Evolutionary conservation across 2,888 invertebrate species (phyloP).

Genomic region (Thyatira batis): DNA sequence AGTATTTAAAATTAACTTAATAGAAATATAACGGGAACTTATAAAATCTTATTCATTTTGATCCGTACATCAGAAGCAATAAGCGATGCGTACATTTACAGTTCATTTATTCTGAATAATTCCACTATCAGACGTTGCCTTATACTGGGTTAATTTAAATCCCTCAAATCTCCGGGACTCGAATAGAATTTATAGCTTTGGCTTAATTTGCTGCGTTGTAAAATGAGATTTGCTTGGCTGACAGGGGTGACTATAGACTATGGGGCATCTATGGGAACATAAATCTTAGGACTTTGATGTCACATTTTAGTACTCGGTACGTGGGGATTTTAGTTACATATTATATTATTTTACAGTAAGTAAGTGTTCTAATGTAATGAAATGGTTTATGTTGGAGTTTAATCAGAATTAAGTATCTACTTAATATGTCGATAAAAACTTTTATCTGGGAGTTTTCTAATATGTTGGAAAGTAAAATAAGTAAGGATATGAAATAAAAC

Average conservation of each 20-base stretch:
- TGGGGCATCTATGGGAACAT: conserved; percentile 4
- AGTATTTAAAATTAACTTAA: neutral
- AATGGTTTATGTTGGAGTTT: too few species aligned
- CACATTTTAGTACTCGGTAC: neutral
- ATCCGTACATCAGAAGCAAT: conserved; percentile 26
- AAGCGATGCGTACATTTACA: conserved; percentile 43
- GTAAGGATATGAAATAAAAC: conserved; percentile 31
- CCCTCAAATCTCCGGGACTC: conserved; percentile 49
- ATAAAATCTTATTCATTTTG: conserved; percentile 15
- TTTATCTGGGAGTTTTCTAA: too few species aligned
- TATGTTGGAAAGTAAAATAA: too few species aligned
- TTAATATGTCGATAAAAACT: too few species aligned
- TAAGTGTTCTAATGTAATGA: too few species aligned
- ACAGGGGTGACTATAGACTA: conserved; percentile 14
- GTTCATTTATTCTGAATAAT: conserved; percentile 49
- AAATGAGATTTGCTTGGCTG: conserved; percentile 41
- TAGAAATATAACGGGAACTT: neutral
- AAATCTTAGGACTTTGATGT: conserved; percentile 10
- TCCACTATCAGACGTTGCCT: conserved; percentile 33
- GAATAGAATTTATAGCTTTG: conserved; percentile 52
- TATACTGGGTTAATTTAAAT: conserved; percentile 47
- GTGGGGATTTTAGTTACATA: too few species aligned
- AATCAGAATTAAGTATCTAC: too few species aligned
- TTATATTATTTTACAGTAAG: too few species aligned
- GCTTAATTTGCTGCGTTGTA: conserved; percentile 36